These are phyloP conservation scores for Dryoscopus gambensis DNA, from an alignment of 2,113 vertebrate species.

Conservation along the genomic window DNA sequence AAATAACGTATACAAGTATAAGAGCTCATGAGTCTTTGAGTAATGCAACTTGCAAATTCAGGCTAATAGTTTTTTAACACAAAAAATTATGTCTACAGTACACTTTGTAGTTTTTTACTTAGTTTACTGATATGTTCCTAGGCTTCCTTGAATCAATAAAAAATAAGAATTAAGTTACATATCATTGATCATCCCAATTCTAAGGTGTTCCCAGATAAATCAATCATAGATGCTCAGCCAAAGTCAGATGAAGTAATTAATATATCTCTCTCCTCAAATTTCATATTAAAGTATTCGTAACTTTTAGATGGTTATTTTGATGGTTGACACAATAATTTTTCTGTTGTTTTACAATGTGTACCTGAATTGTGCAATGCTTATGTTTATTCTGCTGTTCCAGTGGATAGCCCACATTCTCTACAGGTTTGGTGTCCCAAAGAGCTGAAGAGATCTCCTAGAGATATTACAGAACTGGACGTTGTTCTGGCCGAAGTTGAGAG, in stretches of 20 bases:
- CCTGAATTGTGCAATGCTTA: background rate
- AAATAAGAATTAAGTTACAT: background rate
- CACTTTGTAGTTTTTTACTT: background rate
- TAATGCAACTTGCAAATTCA: background rate
- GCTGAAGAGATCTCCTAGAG: constrained; percentile 44
- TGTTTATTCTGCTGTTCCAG: constrained; percentile 40
- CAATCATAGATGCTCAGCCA: background rate
- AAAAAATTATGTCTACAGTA: background rate
- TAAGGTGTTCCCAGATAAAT: background rate
- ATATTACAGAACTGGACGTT: constrained; percentile 73
- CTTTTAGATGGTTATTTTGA: background rate
- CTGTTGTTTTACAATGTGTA: accelerated
- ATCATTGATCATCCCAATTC: background rate
- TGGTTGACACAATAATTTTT: background rate
- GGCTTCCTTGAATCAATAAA: background rate
- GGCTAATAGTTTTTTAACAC: background rate
- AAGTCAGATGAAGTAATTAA: background rate
- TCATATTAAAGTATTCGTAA: background rate
- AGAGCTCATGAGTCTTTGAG: background rate
- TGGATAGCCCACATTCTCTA: background rate
- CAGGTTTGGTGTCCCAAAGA: constrained; percentile 58
- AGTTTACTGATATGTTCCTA: background rate
- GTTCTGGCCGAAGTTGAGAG: constrained; percentile 74
- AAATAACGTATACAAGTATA: background rate
- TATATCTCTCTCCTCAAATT: background rate